Base-by-base conservation (phyloP, 2,113 vertebrate species). In the Malaclemys terrapin region DNA sequence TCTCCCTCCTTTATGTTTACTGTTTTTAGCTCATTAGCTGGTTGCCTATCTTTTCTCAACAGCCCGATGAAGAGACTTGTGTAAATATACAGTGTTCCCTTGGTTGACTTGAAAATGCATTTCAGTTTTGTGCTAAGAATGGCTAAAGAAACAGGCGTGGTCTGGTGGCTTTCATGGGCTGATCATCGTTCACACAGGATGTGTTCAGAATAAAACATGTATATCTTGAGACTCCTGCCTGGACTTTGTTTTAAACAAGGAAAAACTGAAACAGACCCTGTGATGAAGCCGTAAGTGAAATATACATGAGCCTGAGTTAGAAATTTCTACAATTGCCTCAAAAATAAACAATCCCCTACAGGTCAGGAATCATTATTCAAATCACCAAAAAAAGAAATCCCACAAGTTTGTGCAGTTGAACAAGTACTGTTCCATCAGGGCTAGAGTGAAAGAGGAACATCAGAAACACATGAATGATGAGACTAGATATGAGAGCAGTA, bases 21-120 rank as follows among this genome's bases (percentile, higher is more conserved):
- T 97, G 69, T 92, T 78, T 81, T 92, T 80, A 85, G 57, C 72
- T 93, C 79, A 86, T 87, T 69, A 91, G 79, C 54, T 84, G 82
- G 87, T 76, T 93, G 47, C 10, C 3, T 62, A 17, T 80, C 57
- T 93, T 87, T 82, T 79, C 84, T 47, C 72, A 84, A 0, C 0
- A 91, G 79, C 38, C 80, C 57, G 50, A 69, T 82, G 35, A 69
- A 29, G 87, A 84, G 80, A 69, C 47, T 81, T 24, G 35, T 91
- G 89, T 84, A 93, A 93, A 65, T 2, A 31, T 82, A 56, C 47
- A 84, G 87, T 2, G 53, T 76, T 88, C 62, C 31, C 62, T 29
- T 89, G 49, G 50, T 76, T 92, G 42, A 87, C 87, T 92, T 85
- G 91, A 89, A 95, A 93, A 31, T 80, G 59, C 0, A 0, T 17